Evolutionary conservation across 2,797 vertebrate species (phyloP), one percentile per base, ranked within the genome.

Genomic region (Bothrops alternatus): DNA sequence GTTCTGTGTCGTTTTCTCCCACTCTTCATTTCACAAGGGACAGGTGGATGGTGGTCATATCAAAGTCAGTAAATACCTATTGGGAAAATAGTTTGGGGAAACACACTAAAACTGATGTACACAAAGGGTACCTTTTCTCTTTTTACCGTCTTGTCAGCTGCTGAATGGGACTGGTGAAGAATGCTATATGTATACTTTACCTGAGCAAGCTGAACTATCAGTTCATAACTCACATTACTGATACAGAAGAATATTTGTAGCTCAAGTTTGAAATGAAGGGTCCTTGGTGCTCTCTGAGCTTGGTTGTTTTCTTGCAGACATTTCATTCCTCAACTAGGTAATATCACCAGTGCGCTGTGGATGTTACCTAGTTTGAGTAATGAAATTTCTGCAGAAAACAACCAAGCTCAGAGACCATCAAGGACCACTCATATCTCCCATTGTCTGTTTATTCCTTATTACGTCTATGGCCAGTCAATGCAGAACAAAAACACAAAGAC

Each of bases 21-120:
- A 96, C 98, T 98, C 98, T 98, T 96, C 95, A 97, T 97, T 97
- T 98, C 98, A 98, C 98, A 98, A 98, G 98, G 98, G 98, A 99
- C 98, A 99, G 97, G 98, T 98, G 97, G 97, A 97, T 96, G 96
- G 97, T 97, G 98, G 97, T 95, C 95, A 95, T 96, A 97, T 97
- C 98, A 98, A 98, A 97, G 98, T 98, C 98, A 98, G 98, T 98
- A 98, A 98, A 98, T 98, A 98, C 98, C 98, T 97, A 25, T 82
- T 47, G 73, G 73, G 42, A 13, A 82, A 47, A 82, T 82, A 82
- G 73, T 12, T 47, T 97, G 98, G 97, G 97, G 97, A 98, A 98
- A 97, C 97, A 97, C 97, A 97, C 96, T 98, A 98, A 98, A 98
- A 97, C 98, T 98, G 97, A 97, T 98, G 96, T 98, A 98, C 97